Conservation (phyloP, 2,888 invertebrate species). For the Napeogenes inachia region DNA sequence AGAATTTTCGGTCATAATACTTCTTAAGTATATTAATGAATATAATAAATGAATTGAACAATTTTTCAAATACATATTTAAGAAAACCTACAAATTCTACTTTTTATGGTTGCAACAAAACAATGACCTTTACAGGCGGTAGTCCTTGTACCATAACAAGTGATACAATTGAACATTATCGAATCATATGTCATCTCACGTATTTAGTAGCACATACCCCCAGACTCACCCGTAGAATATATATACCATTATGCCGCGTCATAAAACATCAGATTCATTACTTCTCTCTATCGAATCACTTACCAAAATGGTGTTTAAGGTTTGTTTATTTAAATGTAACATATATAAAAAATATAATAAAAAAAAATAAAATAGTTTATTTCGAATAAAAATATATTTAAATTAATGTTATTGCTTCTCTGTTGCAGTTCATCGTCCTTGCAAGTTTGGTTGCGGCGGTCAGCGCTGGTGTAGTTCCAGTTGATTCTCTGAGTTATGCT, state of each 20-base stretch:
- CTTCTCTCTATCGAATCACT: constrained; percentile 31
- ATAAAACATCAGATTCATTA: constrained; percentile 32
- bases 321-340: constrained; percentile 20
- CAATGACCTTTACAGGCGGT: constrained; percentile 36
- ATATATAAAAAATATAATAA: background rate
- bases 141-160: constrained; percentile 45
- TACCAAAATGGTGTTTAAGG: constrained; percentile 42
- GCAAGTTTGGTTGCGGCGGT: constrained; percentile 50
- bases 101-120: constrained; percentile 6
- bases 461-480: constrained; percentile 44
- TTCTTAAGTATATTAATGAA: too few species aligned
- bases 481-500: constrained; percentile 48
- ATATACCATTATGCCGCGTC: constrained; percentile 32
- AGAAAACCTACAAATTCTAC: background rate
- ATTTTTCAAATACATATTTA: too few species aligned
- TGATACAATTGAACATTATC: constrained; percentile 40
- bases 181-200: constrained; percentile 36
- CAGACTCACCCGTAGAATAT: constrained; percentile 34
- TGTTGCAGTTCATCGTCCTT: constrained; percentile 47
- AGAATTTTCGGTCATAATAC: too few species aligned
- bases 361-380: background rate
- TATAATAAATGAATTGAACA: too few species aligned
- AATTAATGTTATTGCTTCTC: constrained; percentile 10
- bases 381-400: too few species aligned
- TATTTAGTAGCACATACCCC: constrained; percentile 26